Conservation (phyloP, 2,888 invertebrate genomes). For the Hypomecis punctinalis region DNA sequence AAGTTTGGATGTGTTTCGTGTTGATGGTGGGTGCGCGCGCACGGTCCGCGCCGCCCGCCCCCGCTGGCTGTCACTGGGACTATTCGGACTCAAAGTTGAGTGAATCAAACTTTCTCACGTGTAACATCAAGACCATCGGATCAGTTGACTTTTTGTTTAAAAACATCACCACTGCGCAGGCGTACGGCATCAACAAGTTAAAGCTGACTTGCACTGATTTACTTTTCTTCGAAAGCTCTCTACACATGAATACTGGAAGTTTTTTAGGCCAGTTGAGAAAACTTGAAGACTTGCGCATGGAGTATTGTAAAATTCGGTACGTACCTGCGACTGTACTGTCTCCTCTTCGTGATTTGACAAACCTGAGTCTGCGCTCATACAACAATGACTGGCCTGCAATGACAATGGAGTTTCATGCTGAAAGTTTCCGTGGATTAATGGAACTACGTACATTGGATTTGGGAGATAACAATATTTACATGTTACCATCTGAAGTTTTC, state of each 20-base stretch:
- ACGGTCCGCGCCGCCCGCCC: slow-evolving; percentile 85
- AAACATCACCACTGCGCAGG: slow-evolving; percentile 89
- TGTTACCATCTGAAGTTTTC: slow-evolving; percentile 88
- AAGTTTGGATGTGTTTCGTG: slow-evolving; percentile 82
- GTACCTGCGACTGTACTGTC: slow-evolving; percentile 89
- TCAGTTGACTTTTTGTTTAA: slow-evolving; percentile 88
- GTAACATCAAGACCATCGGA: slow-evolving; percentile 90
- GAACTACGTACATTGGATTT: slow-evolving; percentile 89
- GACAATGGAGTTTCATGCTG: slow-evolving; percentile 91
- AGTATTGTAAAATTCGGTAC: slow-evolving; percentile 91
- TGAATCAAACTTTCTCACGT: slow-evolving; percentile 87
- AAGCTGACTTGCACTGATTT: slow-evolving; percentile 90
- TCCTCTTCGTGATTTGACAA: slow-evolving; percentile 88
- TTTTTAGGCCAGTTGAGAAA: slow-evolving; percentile 88
- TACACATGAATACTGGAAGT: slow-evolving; percentile 86
- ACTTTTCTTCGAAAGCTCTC: slow-evolving; percentile 89
- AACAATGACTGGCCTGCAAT: slow-evolving; percentile 92
- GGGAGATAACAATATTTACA: slow-evolving; percentile 91
- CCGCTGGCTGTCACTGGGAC: slow-evolving; percentile 91
- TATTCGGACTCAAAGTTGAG: slow-evolving; percentile 83
- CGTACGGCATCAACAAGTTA: slow-evolving; percentile 88
- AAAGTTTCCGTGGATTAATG: slow-evolving; percentile 89
- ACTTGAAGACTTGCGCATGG: slow-evolving; percentile 90
- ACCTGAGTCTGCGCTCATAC: slow-evolving; percentile 89
- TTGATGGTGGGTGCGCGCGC: slow-evolving; percentile 82